Evolutionary conservation across 2,888 invertebrate genomes (phyloP), one percentile per base, ranked within the genome.

Genomic region (Yponomeuta evonymella): DNA sequence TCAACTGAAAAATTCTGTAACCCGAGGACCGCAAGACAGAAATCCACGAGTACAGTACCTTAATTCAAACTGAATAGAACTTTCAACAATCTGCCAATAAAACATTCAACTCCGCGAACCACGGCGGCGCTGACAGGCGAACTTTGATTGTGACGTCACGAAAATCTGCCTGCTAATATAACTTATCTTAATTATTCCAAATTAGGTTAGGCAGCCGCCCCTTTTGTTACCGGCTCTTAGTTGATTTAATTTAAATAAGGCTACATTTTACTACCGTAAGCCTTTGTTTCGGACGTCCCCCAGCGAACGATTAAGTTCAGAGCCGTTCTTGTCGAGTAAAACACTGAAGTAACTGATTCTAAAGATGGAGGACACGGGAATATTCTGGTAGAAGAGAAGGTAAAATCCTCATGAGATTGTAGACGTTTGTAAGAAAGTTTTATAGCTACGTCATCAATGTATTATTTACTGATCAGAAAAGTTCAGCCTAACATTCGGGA

Each of bases 211-310:
- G 69, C 63, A 67, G 65, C 65, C 36, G 36, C 36, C 36, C 68
- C 72, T 73, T 74, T 73, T 73, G 73, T 75, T 72, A 15, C 67
- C 12, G 64, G 29, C 29, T 71, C 69, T 71, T 71, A 67, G 43
- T 67, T 70, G 73, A 72, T 73, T 72, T 73, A 70, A 73, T 74
- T 73, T 74, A 71, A 74, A 75, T 73, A 73, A 75, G 72, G 72
- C 73, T 71, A 67, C 71, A 43, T 67, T 70, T 74, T 67, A 67
- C 72, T 71, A 72, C 58, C 72, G 69, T 48, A 30, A 68, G 70
- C 63, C 65, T 70, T 58, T 67, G 62, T 58, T 67, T 29, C 43
- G 11, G 10, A 62, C 62, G 33, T 33, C 48, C 33, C 36, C 43
- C 63, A 48, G 58, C 62, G 71, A 69, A 64, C 70, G 71, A 72